Evolutionary conservation across 2,797 vertebrate genomes (phyloP), one percentile per base, ranked within the genome.

Genomic region (Nyctibius grandis): DNA sequence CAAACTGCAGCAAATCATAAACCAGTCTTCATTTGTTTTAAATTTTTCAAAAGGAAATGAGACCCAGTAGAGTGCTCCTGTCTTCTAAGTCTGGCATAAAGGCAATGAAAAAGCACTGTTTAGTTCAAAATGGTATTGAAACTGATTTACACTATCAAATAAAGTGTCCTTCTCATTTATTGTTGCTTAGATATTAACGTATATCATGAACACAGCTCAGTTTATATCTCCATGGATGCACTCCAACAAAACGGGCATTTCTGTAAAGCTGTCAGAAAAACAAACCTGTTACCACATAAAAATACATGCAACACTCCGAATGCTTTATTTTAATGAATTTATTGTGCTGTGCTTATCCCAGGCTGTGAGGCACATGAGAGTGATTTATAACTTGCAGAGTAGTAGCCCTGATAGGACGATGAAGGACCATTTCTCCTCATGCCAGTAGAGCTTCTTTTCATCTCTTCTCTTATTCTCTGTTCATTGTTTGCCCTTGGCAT

Each of bases 401-500:
- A 33, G 9, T 59, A 93, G 44, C 54, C 65, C 76, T 89, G 93
- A 93, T 96, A 89, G 88, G 70, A 89, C 92, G 96, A 97, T 89
- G 86, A 94, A 96, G 77, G 61, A 51, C 75, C 4, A 25, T 80
- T 88, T 94, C 78, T 92, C 69, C 86, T 95, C 80, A 86, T 95
- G 77, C 86, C 79, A 92, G 61, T 64, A 81, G 59, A 81, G 31
- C 40, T 85, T 93, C 93, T 85, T 96, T 97, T 94, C 91, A 93
- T 96, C 81, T 90, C 64, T 89, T 95, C 72, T 87, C 60, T 94
- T 90, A 47, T 84, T 95, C 75, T 94, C 78, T 91, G 56, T 75
- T 94, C 82, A 93, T 94, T 96, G 93, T 97, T 97, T 96, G 91
- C 93, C 85, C 50, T 96, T 89, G 77, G 73, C 92, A 91, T 93